Conservation (phyloP, 2,113 vertebrate species). For the Jacana jacana region DNA sequence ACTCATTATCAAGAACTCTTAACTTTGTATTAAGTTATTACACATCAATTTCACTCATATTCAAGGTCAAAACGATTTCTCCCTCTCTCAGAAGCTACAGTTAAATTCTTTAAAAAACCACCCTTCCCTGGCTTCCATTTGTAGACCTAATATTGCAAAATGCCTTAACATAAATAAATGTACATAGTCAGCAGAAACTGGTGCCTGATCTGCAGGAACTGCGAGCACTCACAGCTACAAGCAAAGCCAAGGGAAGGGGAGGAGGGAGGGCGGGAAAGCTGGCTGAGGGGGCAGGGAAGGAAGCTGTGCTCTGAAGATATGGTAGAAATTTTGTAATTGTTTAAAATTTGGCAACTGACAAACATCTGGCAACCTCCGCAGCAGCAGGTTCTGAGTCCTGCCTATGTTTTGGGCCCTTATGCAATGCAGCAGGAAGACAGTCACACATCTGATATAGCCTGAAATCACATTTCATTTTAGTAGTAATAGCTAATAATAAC, state of each 20-base stretch:
- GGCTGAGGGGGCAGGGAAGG: conserved; percentile 50
- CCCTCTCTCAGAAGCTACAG: background rate
- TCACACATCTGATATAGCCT: background rate
- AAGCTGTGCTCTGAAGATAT: conserved; percentile 54
- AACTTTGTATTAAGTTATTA: background rate
- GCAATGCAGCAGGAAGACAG: conserved; percentile 21
- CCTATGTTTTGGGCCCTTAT: background rate
- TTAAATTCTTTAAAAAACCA: background rate
- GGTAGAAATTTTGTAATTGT: conserved; percentile 58
- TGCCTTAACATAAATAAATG: conserved; percentile 3
- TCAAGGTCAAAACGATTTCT: background rate
- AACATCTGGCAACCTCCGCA: conserved; percentile 15
- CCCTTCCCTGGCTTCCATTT: background rate
- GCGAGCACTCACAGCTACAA: background rate
- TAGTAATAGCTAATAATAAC: conserved; percentile 29
- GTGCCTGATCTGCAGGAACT: conserved; percentile 20
- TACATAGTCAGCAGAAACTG: background rate
- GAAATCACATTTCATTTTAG: conserved; percentile 18
- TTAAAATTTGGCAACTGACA: conserved; percentile 52
- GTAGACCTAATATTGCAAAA: background rate
- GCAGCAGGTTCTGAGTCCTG: background rate
- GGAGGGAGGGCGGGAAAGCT: conserved; percentile 10
- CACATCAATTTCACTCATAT: background rate
- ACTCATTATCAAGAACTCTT: background rate
- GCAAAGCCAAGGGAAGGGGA: conserved; percentile 32